Evolutionary conservation across 2,797 vertebrate genomes (phyloP).

Genomic region (Pelobates cultripes): DNA sequence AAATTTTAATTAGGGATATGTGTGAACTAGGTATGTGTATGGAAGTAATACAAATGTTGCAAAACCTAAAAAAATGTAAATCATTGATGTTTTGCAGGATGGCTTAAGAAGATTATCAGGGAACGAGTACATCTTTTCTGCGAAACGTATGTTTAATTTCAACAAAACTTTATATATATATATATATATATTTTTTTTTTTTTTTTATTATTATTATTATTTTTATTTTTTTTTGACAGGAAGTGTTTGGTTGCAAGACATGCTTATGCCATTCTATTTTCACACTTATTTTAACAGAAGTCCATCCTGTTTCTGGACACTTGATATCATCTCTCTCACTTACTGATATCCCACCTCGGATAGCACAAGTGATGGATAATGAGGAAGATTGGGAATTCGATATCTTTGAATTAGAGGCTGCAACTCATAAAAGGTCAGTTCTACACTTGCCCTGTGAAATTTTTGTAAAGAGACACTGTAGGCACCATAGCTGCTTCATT

Average conservation of each 20-base stretch:
- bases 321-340: constrained; percentile 81
- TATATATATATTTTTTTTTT: background rate
- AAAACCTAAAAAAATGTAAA: no score
- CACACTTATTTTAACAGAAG: constrained; percentile 68
- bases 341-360: constrained; percentile 86
- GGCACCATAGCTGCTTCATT: no score
- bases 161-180: background rate
- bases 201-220: no score
- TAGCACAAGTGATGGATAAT: constrained; percentile 89
- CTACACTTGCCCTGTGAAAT: no score
- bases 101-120: constrained; percentile 92
- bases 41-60: no score
- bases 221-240: background rate
- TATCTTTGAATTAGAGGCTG: constrained; percentile 91
- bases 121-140: constrained; percentile 89
- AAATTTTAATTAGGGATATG: no score
- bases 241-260: background rate
- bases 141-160: constrained; percentile 84
- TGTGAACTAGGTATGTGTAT: no score
- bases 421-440: constrained; percentile 88
- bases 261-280: background rate
- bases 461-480: no score
- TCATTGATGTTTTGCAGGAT: constrained; percentile 76
- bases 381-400: constrained; percentile 95
- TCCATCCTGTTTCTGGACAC: constrained; percentile 79